Evolutionary conservation across 2,797 vertebrate species (phyloP), one percentile per base, ranked within the genome.

Genomic region (Dermochelys coriacea): DNA sequence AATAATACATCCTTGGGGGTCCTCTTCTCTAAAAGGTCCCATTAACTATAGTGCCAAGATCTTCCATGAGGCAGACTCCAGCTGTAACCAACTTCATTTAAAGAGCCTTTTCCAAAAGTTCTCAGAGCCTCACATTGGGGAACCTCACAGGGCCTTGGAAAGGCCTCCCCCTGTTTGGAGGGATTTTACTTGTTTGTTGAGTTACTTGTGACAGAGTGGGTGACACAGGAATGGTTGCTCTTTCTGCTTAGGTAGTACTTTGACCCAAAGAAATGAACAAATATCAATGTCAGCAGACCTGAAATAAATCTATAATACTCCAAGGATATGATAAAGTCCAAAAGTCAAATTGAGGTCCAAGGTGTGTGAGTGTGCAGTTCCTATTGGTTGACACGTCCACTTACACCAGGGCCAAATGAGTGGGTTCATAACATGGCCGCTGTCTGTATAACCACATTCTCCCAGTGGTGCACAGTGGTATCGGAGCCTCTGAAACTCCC

Each of bases 301-400:
- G 47, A 85, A 41, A 8, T 14, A 41, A 79, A 37, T 34, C 5
- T n/a, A 15, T 19, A n/a, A 18, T 34, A 52, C 59, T 87, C 18
- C 3, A 8, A 8, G 47, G 11, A 54, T 45, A 71, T 71, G 3
- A 41, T 25, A 6, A 54, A 77, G 19, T 59, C 27, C 27, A 45
- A 45, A 71, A 12, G 19, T 45, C 79, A 34, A 5, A 3, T 12
- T 74, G 51, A 71, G 31, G 27, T 90, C 55, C 64, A 25, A 41
- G 59, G 15, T 29, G 9, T 0, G 0, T 1, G 34, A 45, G 41
- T 15, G 41, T 27, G 21, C 23, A 15, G 71, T 12, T 75, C 71
- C 71, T 75, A 4, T 47, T 27, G 23, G 5, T 5, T 75, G 41
- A 45, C 41, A 75, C 4, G 6, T 75, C 11, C 71, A 47, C 19